Evolutionary conservation across 1,140 invertebrate genomes (phyloP).

Genomic region (Pseudachorutes palmiensis): DNA sequence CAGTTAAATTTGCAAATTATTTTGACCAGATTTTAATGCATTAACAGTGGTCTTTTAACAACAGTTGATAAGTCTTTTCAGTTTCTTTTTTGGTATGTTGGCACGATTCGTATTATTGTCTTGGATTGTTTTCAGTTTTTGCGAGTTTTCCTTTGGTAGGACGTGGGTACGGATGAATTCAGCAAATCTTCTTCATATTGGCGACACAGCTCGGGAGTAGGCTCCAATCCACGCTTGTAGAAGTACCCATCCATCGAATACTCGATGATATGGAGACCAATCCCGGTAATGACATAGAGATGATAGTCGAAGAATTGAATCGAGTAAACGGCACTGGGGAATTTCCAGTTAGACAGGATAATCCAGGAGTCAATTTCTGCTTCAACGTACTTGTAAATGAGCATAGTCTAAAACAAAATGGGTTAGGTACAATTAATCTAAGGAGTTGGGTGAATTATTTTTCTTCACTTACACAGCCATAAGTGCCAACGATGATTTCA

Average conservation of each 20-base stretch:
- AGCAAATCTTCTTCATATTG: neutral
- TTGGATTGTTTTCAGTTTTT: no score
- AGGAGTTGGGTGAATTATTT: neutral
- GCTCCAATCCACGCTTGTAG: neutral
- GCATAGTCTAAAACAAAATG: conserved; percentile 48
- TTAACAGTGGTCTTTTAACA: no score
- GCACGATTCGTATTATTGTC: no score
- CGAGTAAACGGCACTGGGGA: conserved; percentile 27
- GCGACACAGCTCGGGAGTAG: neutral
- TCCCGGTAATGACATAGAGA: conserved; percentile 29
- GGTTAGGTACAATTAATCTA: conserved; percentile 9
- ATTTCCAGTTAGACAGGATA: conserved; percentile 32
- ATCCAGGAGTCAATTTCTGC: conserved; percentile 32
- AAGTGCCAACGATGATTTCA: conserved; percentile 65
- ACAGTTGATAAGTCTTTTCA: no score
- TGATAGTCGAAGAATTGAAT: conserved; percentile 30
- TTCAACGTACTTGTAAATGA: conserved; percentile 49
- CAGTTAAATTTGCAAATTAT: no score
- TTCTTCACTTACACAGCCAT: conserved; percentile 47
- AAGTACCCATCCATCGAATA: conserved; percentile 13
- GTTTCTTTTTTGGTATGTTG: no score
- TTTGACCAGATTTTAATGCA: no score
- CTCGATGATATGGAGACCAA: conserved; percentile 34
- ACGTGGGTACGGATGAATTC: neutral
- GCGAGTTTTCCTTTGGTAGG: no score